phyloP scores from a whole-genome alignment of 2,113 vertebrate genomes.

The Trogon melanurus region DNA sequence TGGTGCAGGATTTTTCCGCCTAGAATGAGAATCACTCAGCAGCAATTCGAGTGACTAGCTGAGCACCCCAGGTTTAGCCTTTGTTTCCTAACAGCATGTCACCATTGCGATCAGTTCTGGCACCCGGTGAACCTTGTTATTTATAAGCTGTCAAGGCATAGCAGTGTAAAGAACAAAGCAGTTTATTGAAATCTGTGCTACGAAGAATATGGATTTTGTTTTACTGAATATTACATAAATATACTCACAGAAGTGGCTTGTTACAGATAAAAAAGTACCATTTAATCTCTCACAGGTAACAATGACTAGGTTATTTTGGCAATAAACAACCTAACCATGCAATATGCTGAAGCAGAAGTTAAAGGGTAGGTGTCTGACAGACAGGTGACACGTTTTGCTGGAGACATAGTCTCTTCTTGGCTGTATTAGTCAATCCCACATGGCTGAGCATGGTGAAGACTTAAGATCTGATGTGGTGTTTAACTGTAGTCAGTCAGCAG shows the following conservation, averaged over 20 bases:
- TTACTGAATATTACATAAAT: rapidly evolving
- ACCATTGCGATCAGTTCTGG: rapidly evolving
- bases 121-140: background rate
- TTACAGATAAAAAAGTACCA: background rate
- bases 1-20: rapidly evolving
- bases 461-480: background rate
- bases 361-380: background rate
- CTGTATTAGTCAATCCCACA: background rate
- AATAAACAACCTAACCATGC: background rate
- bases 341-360: background rate
- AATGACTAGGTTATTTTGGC: background rate
- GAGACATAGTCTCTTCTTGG: rapidly evolving
- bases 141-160: background rate
- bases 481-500: background rate
- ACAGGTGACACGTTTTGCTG: background rate
- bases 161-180: background rate
- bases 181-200: rapidly evolving
- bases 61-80: background rate
- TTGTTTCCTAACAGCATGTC: background rate
- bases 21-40: background rate
- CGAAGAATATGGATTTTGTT: rapidly evolving
- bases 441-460: background rate
- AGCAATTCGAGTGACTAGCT: background rate
- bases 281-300: background rate
- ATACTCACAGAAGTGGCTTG: background rate